Percentiles rank a stretch among this genome's conserved stretches.
Evolutionary conservation across 2,113 vertebrate genomes (phyloP).

Genomic region (Lucifuga dentata): DNA sequence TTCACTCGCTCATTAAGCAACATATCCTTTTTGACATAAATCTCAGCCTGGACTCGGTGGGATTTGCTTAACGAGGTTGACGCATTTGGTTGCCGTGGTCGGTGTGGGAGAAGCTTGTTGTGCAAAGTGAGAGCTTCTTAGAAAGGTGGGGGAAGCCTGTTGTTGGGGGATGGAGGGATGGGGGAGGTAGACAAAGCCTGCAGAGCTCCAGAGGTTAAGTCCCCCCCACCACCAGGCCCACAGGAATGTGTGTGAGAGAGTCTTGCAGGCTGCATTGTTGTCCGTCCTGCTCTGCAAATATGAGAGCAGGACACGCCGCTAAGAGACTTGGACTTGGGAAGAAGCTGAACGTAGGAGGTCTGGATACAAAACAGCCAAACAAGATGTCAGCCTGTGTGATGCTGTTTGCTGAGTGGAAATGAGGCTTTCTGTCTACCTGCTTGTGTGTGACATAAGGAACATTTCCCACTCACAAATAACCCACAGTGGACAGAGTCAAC

Average conservation of each 20-base stretch:
- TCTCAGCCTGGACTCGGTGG: constrained; percentile 37
- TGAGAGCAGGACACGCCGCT: constrained; percentile 32
- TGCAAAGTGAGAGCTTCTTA: constrained; percentile 36
- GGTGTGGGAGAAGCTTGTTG: constrained; percentile 52
- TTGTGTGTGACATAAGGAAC: too few species aligned
- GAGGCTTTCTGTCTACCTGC: constrained; percentile 8
- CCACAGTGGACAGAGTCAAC: background rate
- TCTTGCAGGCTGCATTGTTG: constrained; percentile 78
- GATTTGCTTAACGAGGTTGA: constrained; percentile 43
- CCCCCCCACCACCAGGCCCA: constrained; percentile 66
- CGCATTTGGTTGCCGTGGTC: constrained; percentile 16
- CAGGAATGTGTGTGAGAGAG: constrained; percentile 75
- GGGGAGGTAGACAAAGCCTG: constrained; percentile 69
- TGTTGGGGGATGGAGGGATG: constrained; percentile 25
- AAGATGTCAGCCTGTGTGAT: constrained; percentile 39
- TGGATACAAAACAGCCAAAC: constrained; percentile 42
- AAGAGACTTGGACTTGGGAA: constrained; percentile 39
- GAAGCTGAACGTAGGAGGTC: constrained; percentile 67
- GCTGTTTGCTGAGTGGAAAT: constrained; percentile 51
- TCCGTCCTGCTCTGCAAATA: constrained; percentile 79
- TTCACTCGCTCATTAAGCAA: constrained; percentile 41
- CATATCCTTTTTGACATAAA: constrained; percentile 42
- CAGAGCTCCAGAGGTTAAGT: constrained; percentile 72
- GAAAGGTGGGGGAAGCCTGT: constrained; percentile 31
- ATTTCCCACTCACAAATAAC: too few species aligned